A percentile compares a stretch with the other conserved stretches of the same genome.
These are phyloP conservation scores for Cotesia vestalis DNA, from an alignment of 1,140 invertebrate species.

Conservation along the genomic window DNA sequence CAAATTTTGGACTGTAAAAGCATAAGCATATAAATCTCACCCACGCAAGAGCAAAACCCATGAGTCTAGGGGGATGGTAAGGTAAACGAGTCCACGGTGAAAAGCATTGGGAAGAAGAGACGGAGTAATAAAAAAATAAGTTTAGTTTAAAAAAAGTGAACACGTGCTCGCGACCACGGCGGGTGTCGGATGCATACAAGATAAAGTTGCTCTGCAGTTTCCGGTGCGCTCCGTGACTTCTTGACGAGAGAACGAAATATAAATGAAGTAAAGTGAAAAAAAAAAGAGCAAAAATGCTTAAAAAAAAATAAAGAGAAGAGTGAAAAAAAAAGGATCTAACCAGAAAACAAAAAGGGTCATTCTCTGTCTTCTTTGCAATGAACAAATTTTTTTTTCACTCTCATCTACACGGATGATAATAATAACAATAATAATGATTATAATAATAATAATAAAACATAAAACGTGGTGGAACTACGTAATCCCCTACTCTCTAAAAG, in stretches of 20 bases:
- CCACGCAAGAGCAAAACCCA: background rate
- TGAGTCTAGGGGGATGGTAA: background rate
- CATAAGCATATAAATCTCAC: conserved; percentile 10
- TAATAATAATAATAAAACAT: conserved; percentile 34
- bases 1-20: background rate
- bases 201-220: conserved; percentile 45
- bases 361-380: conserved; percentile 3
- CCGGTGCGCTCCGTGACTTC: conserved; percentile 43
- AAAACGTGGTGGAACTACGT: conserved; percentile 48
- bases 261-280: conserved; percentile 24
- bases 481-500: conserved; percentile 42
- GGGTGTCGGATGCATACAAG: conserved; percentile 46
- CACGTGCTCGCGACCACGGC: conserved; percentile 36
- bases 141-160: background rate
- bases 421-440: conserved; percentile 2
- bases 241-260: conserved; percentile 30
- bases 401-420: conserved; percentile 33
- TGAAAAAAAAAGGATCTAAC: conserved; percentile 7
- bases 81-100: background rate
- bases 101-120: conserved; percentile 20
- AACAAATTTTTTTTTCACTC: conserved; percentile 27
- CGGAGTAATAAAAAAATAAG: conserved; percentile 22
- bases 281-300: conserved; percentile 2
- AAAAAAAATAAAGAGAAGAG: background rate
- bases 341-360: conserved; percentile 11